Conservation (phyloP, 2,888 invertebrate species). For the Eilema caniola region DNA sequence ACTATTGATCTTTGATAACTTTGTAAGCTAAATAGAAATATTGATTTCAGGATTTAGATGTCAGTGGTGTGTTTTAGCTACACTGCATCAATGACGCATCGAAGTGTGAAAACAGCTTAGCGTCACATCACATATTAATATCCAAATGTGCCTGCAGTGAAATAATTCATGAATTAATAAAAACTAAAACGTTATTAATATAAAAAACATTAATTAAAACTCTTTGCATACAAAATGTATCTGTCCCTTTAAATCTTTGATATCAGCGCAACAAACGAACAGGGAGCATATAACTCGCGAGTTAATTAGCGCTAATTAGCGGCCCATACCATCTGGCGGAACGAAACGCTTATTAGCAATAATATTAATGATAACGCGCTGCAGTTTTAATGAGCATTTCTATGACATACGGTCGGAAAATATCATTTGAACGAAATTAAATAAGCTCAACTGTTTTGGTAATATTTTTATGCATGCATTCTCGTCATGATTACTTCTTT, state of each 20-base stretch:
- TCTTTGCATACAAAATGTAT: neutral
- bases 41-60: no score
- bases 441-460: neutral
- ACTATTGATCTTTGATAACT: no score
- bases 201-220: neutral
- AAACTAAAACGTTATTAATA: neutral
- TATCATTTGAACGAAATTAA: neutral
- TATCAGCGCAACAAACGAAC: slow-evolving; percentile 4
- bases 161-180: no score
- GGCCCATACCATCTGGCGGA: slow-evolving; percentile 3
- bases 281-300: neutral
- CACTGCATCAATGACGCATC: no score
- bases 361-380: slow-evolving; percentile 6
- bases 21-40: no score
- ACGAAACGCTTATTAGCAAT: slow-evolving; percentile 6
- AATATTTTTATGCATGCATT: no score
- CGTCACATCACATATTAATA: no score
- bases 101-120: no score
- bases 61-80: no score
- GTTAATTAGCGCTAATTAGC: slow-evolving; percentile 18
- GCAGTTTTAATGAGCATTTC: slow-evolving; percentile 15
- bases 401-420: neutral
- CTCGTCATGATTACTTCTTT: no score
- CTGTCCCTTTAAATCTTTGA: neutral
- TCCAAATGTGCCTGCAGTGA: no score